Evolutionary conservation across 1,140 invertebrate species (phyloP).

Genomic region (Sitobion miscanthi): DNA sequence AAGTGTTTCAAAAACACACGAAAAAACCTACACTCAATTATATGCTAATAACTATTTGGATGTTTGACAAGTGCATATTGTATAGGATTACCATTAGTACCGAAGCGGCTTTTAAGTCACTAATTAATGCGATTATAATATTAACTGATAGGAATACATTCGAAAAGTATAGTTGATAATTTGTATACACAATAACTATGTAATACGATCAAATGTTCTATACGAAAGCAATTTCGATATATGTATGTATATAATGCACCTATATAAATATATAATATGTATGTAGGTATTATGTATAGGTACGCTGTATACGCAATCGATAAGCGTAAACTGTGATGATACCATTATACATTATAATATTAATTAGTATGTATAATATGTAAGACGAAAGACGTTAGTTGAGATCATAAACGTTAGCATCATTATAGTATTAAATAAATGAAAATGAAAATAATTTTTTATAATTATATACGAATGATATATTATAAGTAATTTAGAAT

Average conservation of each 20-base stretch:
- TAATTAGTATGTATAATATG: neutral
- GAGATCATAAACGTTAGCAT: neutral
- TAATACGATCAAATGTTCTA: neutral
- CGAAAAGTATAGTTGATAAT: neutral
- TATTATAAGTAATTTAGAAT: neutral
- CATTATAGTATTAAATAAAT: neutral
- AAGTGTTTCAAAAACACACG: neutral
- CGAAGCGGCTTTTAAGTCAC: neutral
- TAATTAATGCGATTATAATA: neutral
- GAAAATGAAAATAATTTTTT: too few species aligned
- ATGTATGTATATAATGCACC: neutral
- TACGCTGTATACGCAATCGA: neutral
- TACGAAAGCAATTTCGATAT: neutral
- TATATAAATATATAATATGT: neutral
- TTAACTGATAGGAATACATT: neutral
- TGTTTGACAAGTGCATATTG: neutral
- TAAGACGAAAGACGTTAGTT: neutral
- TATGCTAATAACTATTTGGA: slow-evolving; percentile 5
- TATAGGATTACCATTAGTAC: neutral
- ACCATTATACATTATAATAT: neutral
- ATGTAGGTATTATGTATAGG: neutral
- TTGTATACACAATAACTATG: neutral
- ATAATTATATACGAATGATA: neutral
- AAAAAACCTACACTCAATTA: neutral
- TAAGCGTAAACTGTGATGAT: neutral